These are phyloP conservation scores for Apodemia hepburni DNA, from an alignment of 2,888 invertebrate species.

Conservation along the genomic window DNA sequence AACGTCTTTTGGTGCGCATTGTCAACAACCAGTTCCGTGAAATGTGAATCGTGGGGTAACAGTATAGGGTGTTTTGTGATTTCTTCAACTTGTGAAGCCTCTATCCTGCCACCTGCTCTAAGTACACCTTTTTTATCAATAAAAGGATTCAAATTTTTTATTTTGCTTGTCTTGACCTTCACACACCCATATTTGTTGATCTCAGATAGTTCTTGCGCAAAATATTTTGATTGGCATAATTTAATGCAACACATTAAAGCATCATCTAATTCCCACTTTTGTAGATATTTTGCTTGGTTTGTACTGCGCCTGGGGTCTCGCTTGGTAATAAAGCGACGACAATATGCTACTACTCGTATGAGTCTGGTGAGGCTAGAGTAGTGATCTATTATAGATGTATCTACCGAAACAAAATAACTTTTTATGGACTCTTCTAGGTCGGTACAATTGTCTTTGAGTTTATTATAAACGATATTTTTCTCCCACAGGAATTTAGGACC, in stretches of 20 bases:
- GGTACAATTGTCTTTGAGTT: neutral
- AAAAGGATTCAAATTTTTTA: too few relatives aligned
- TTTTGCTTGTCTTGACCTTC: neutral
- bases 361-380: neutral
- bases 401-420: neutral
- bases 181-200: neutral
- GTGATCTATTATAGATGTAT: neutral
- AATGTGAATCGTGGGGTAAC: too few relatives aligned
- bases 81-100: too few relatives aligned
- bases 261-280: too few relatives aligned
- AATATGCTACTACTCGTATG: neutral
- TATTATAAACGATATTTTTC: neutral
- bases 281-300: neutral
- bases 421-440: neutral
- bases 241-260: too few relatives aligned
- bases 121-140: too few relatives aligned
- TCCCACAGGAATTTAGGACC: neutral
- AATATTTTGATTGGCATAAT: neutral
- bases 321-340: neutral
- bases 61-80: too few relatives aligned
- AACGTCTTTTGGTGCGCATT: too few relatives aligned
- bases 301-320: neutral
- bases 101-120: too few relatives aligned
- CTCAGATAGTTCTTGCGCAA: neutral
- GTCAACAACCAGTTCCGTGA: too few relatives aligned